phyloP scores from a whole-genome alignment of 2,888 invertebrate genomes.

The Thymelicus lineola region DNA sequence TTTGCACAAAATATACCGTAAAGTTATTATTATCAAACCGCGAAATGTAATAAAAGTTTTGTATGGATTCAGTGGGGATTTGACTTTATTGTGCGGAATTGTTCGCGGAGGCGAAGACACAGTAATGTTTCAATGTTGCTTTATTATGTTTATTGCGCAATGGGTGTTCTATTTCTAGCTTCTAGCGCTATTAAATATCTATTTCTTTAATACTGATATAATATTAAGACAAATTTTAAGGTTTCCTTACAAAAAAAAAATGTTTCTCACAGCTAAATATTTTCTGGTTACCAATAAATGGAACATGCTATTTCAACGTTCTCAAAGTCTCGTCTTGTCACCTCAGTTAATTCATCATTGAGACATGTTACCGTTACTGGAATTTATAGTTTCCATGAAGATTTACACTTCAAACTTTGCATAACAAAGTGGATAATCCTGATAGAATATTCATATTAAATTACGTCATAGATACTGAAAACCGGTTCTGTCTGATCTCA shows the following conservation, averaged over 20 bases:
- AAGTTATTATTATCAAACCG: constrained; percentile 6
- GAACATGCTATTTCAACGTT: too few relatives aligned
- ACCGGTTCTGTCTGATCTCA: background rate
- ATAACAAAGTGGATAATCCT: background rate
- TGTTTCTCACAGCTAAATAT: background rate
- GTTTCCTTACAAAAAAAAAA: background rate
- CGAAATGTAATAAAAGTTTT: constrained; percentile 9
- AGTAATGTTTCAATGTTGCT: constrained; percentile 8
- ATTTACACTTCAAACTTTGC: constrained; percentile 7
- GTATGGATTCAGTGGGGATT: constrained; percentile 7
- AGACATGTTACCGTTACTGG: background rate
- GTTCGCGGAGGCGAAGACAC: constrained; percentile 4
- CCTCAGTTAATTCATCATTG: background rate
- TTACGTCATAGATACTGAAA: constrained; percentile 15
- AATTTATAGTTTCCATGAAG: background rate
- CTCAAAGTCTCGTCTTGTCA: background rate
- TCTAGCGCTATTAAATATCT: background rate
- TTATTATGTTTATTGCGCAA: constrained; percentile 9
- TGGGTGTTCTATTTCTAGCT: background rate
- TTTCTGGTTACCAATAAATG: too few relatives aligned
- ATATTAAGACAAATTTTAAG: background rate
- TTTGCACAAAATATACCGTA: background rate
- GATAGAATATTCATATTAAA: constrained; percentile 20
- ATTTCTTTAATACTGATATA: background rate
- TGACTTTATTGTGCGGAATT: constrained; percentile 1